These are phyloP conservation scores for Priocnemis perturbator DNA, from an alignment of 2,888 invertebrate genomes.

Conservation along the genomic window DNA sequence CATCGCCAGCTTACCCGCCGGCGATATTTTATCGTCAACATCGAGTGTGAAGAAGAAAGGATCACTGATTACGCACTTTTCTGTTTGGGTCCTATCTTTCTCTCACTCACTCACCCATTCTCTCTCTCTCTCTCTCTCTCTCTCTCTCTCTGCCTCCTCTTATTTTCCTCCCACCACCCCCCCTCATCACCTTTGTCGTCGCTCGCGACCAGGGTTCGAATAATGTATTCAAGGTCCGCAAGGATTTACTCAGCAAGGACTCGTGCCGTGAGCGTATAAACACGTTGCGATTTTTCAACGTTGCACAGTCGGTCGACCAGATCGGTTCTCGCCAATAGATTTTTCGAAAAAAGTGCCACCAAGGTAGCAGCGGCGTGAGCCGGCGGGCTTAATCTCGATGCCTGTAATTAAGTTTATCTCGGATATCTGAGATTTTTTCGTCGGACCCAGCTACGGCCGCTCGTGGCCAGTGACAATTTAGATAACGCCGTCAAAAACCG, in stretches of 20 bases:
- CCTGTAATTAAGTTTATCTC: constrained; percentile 53
- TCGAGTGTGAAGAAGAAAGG: too few species aligned
- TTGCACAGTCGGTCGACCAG: constrained; percentile 4
- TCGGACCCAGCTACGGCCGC: background rate
- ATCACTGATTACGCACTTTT: too few species aligned
- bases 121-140: too few species aligned
- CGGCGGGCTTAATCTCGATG: constrained; percentile 31
- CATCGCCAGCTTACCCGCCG: too few species aligned
- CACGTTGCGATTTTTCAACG: constrained; percentile 27
- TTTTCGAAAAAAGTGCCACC: constrained; percentile 14
- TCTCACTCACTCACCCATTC: too few species aligned
- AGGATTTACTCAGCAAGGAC: constrained; percentile 22
- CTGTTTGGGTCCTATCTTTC: too few species aligned
- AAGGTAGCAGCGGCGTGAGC: constrained; percentile 14
- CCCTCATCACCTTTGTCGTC: background rate
- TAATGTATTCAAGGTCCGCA: constrained; percentile 31
- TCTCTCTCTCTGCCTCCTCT: background rate
- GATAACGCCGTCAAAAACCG: constrained; percentile 47
- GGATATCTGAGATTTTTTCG: constrained; percentile 46
- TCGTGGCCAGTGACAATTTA: constrained; percentile 49
- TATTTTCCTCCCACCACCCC: background rate
- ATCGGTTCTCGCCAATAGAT: constrained; percentile 17
- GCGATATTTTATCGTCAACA: too few species aligned
- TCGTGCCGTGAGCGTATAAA: constrained; percentile 10
- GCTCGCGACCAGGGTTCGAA: constrained; percentile 7